Evolutionary conservation across 2,113 vertebrate species (phyloP).

Genomic region (Leptobrachium ailaonicum): DNA sequence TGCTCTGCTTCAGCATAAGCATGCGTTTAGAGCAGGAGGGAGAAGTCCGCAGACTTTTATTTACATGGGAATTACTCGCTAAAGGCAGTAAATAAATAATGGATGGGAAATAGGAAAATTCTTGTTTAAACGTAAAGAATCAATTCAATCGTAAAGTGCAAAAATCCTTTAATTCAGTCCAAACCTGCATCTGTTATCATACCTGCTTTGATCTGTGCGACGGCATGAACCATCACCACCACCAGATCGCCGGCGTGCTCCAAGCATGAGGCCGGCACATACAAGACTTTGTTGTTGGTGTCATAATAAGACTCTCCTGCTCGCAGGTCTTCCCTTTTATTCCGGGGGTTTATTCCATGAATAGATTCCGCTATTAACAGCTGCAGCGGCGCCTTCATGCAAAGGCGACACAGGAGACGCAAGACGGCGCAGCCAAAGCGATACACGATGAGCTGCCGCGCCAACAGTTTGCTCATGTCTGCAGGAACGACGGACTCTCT

Average conservation of each 20-base stretch:
- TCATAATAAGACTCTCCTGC: constrained; percentile 73
- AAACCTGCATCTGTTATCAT: constrained; percentile 11
- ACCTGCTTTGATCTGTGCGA: constrained; percentile 75
- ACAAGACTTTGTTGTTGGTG: constrained; percentile 71
- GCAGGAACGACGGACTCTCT: constrained; percentile 60
- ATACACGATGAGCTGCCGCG: constrained; percentile 70
- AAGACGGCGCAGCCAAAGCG: constrained; percentile 74
- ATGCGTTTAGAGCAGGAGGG: too few species aligned
- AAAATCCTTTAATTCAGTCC: too few species aligned
- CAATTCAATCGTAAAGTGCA: too few species aligned
- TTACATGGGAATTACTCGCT: too few species aligned
- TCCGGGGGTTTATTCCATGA: constrained; percentile 51
- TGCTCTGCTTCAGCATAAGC: too few species aligned
- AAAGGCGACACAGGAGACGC: constrained; percentile 60
- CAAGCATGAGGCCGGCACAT: constrained; percentile 66
- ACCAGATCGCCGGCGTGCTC: constrained; percentile 73
- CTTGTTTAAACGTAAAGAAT: too few species aligned
- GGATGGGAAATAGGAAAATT: too few species aligned
- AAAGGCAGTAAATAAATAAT: too few species aligned
- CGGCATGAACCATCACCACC: constrained; percentile 68
- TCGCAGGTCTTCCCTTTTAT: constrained; percentile 1
- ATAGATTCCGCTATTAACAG: constrained; percentile 70
- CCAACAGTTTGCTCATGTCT: constrained; percentile 69
- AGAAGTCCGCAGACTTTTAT: too few species aligned
- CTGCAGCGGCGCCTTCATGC: constrained; percentile 61